Percentiles rank a stretch among this genome's conserved stretches.
Conservation (phyloP, 2,797 vertebrate species). For the Micromesistius poutassou region DNA sequence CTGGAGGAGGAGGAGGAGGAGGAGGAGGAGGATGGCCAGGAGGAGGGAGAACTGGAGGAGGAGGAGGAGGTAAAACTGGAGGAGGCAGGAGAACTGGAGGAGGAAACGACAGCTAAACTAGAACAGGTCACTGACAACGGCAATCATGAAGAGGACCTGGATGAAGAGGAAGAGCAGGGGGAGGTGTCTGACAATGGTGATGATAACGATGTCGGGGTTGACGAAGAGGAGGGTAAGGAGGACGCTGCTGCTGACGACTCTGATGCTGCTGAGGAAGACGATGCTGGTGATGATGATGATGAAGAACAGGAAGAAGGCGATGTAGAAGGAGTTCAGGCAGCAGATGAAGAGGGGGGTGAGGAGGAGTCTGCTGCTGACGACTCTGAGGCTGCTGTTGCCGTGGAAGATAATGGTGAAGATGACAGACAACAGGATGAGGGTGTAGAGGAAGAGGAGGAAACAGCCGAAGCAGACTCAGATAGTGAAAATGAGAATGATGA, state of each 20-base stretch:
- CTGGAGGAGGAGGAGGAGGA: neutral
- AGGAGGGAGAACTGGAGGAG: conserved; percentile 4
- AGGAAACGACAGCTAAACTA: neutral
- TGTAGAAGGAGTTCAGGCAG: conserved; percentile 8
- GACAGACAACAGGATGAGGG: neutral
- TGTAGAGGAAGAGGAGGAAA: neutral
- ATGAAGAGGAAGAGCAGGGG: neutral
- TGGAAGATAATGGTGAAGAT: conserved; percentile 4
- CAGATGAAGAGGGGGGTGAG: conserved; percentile 6
- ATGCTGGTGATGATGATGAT: neutral
- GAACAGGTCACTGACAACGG: neutral
- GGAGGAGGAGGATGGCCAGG: neutral
- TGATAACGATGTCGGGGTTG: neutral
- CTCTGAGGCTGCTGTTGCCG: conserved; percentile 1
- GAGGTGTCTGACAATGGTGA: neutral
- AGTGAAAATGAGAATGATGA: neutral
- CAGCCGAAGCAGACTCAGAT: neutral
- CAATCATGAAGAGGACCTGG: neutral
- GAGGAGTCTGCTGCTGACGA: neutral
- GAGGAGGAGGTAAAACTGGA: neutral
- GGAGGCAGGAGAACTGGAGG: neutral
- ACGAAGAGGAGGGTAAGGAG: conserved; percentile 12
- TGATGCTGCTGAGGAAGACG: conserved; percentile 5
- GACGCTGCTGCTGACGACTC: neutral
- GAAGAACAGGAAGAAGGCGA: neutral